These are phyloP conservation scores for Potamarius usumacintae DNA, from an alignment of 2,113 vertebrate genomes.

Conservation along the genomic window DNA sequence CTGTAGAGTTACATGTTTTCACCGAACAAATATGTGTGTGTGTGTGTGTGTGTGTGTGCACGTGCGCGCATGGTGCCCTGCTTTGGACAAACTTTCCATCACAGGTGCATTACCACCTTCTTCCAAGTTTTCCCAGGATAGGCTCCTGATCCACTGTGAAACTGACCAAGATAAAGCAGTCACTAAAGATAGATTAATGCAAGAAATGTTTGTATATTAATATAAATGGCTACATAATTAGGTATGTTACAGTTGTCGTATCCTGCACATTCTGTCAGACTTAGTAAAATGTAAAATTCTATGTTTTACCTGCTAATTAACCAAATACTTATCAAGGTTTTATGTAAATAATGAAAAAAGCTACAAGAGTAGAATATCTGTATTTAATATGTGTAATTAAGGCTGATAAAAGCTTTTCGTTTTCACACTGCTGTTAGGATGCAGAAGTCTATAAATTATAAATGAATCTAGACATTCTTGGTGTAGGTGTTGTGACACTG, in stretches of 20 bases:
- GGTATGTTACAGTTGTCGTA: neutral
- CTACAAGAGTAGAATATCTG: neutral
- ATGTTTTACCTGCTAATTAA: neutral
- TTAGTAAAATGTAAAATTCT: neutral
- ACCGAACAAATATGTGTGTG: neutral
- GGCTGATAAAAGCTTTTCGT: neutral
- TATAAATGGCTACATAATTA: neutral
- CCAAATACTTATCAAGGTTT: neutral
- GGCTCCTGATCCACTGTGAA: neutral
- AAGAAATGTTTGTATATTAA: neutral
- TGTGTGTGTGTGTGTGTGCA: neutral
- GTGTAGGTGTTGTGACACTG: neutral
- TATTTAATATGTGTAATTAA: neutral
- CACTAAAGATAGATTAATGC: neutral
- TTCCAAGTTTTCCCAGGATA: neutral
- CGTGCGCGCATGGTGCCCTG: neutral
- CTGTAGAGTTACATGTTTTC: neutral
- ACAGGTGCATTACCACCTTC: neutral
- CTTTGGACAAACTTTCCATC: neutral
- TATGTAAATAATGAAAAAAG: neutral
- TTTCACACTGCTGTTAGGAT: too few species aligned
- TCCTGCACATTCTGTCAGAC: neutral
- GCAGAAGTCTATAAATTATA: neutral
- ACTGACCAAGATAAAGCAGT: neutral
- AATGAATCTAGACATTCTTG: neutral